phyloP scores from a whole-genome alignment of 2,113 vertebrate species.

The Sorex fumeus region DNA sequence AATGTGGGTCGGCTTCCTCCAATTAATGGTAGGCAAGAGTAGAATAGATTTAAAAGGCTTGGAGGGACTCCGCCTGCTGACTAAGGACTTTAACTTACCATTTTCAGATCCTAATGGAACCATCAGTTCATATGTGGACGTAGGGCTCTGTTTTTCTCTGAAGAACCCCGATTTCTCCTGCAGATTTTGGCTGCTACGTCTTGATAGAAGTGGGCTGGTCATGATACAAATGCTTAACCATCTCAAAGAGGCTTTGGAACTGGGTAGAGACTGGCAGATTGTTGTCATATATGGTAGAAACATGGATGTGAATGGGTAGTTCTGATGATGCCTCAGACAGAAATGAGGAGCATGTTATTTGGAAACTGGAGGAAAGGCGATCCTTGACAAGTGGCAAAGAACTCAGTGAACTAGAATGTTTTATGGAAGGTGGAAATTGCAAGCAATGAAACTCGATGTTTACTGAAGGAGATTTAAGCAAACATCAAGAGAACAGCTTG shows the following conservation, averaged over 20 bases:
- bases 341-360: not conserved
- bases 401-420: not conserved
- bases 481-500: not conserved
- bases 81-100: not conserved
- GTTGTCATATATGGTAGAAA: not conserved
- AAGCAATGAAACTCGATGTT: not conserved
- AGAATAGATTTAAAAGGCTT: too few species aligned
- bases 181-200: not conserved
- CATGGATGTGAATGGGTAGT: not conserved
- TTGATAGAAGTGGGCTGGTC: not conserved
- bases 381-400: not conserved
- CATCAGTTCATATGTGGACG: not conserved
- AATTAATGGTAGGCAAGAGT: not conserved
- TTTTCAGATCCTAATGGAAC: not conserved
- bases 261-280: not conserved
- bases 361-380: not conserved
- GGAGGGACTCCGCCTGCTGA: not conserved
- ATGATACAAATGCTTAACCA: not conserved
- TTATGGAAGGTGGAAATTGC: conserved; percentile 7
- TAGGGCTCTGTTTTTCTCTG: not conserved
- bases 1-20: not conserved
- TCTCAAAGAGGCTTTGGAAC: not conserved
- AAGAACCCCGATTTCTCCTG: conserved; percentile 11
- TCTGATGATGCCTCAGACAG: too few species aligned
- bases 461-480: not conserved